Evolutionary conservation across 2,888 invertebrate genomes (phyloP).

Genomic region (Trissolcus japonicus): DNA sequence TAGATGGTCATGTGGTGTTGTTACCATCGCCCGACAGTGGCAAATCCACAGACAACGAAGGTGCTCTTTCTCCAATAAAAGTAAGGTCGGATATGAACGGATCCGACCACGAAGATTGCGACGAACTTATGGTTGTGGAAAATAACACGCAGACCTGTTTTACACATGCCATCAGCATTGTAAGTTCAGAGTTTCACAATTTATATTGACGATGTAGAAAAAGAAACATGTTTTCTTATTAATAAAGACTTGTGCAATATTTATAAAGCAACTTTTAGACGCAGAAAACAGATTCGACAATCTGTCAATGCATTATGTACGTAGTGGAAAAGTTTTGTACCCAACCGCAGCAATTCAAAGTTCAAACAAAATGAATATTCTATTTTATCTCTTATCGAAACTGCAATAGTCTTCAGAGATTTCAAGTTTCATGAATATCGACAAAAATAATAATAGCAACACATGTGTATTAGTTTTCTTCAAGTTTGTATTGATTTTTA

Average conservation of each 20-base stretch:
- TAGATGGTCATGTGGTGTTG: conserved; percentile 77
- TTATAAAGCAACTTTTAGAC: not conserved
- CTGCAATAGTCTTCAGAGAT: no score
- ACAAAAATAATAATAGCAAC: no score
- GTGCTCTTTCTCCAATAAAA: conserved; percentile 74
- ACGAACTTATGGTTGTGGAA: conserved; percentile 78
- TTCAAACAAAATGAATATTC: not conserved
- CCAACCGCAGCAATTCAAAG: not conserved
- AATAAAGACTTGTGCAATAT: not conserved
- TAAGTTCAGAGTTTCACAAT: conserved; percentile 68
- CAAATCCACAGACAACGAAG: conserved; percentile 78
- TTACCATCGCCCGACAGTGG: conserved; percentile 78
- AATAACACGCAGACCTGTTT: conserved; percentile 77
- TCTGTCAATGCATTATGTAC: not conserved
- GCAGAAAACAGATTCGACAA: no score
- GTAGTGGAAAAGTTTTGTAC: not conserved
- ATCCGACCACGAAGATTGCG: conserved; percentile 78
- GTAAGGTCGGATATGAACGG: conserved; percentile 68
- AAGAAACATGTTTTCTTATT: not conserved
- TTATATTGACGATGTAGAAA: not conserved
- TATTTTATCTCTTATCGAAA: no score
- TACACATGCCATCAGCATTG: conserved; percentile 79
- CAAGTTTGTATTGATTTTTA: no score
- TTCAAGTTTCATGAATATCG: no score
- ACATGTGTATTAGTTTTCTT: no score